Evolutionary conservation across 2,113 vertebrate species (phyloP), one percentile per base, ranked within the genome.

Genomic region (Maccullochella peelii): DNA sequence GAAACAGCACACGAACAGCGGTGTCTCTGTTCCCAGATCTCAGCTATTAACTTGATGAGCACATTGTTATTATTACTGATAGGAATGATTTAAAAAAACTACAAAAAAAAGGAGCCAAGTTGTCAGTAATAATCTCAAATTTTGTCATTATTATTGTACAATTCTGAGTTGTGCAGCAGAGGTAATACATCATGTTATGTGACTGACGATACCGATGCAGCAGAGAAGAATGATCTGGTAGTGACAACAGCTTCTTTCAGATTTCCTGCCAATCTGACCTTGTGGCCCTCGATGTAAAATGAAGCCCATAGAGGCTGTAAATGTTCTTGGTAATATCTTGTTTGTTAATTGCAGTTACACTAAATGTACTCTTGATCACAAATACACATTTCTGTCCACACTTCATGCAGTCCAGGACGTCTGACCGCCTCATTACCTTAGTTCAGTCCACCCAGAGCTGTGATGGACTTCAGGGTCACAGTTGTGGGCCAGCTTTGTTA

Each of bases 401-500:
- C 72, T 50, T 84, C 8, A 25, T 78, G 47, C 47, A 68, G 14
- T 38, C 40, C n/a, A n/a, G 21, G 49, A 21, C 1, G 4, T 14
- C 33, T 89, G 61, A 84, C 82, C 68, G 33, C 57, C 40, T 33
- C 20, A 1, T 72, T 23, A 23, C 61, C 61, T 67, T 36, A 73
- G 55, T 33, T 73, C 44, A 72, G 58, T 76, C 58, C 74, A 81
- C 63, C 82, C 76, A 73, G 79, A 92, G 87, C 69, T 80, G 73
- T 80, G 80, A 71, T n/a, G 82, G 66, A 94, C 94, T 93, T 91
- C 59, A 84, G 93, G 93, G 89, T 95, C 94, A 96, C 90, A 70
- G 94, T 96, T 94, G 89, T 86, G 96, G 96, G 94, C 92, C 84
- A 93, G 88, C 86, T 9, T 50, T 90, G 90, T 93, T 95, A 95